These are phyloP conservation scores for Fundulus diaphanus DNA, from an alignment of 2,797 vertebrate species.

Conservation along the genomic window DNA sequence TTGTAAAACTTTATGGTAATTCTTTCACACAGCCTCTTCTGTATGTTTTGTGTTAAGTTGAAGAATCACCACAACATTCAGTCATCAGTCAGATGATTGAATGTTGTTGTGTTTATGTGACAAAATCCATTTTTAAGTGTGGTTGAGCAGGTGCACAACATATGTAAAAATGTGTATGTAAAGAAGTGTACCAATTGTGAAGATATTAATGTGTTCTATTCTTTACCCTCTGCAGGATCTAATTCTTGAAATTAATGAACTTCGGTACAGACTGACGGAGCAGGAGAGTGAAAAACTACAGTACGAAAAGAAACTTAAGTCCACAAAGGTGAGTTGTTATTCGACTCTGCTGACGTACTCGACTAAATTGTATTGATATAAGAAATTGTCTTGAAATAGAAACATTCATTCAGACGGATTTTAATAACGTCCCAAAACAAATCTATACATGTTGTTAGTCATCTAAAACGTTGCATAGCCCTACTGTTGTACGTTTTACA, in stretches of 20 bases:
- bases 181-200: neutral
- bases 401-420: neutral
- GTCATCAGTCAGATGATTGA: neutral
- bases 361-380: neutral
- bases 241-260: slow-evolving; percentile 91
- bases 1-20: neutral
- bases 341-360: neutral
- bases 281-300: slow-evolving; percentile 92
- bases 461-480: neutral
- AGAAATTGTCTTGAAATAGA: neutral
- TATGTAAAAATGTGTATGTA: neutral
- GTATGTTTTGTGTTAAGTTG: neutral
- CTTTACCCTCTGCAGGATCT: slow-evolving; percentile 81
- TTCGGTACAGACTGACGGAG: slow-evolving; percentile 90
- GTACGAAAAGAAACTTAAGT: slow-evolving; percentile 96
- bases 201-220: neutral
- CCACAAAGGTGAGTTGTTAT: slow-evolving; percentile 89
- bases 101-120: neutral
- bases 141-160: neutral
- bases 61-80: neutral
- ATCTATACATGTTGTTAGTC: neutral
- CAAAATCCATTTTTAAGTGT: neutral
- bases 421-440: neutral
- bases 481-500: neutral
- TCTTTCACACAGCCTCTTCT: neutral